Evolutionary conservation across 2,797 vertebrate species (phyloP).

Genomic region (Spatula clypeata): DNA sequence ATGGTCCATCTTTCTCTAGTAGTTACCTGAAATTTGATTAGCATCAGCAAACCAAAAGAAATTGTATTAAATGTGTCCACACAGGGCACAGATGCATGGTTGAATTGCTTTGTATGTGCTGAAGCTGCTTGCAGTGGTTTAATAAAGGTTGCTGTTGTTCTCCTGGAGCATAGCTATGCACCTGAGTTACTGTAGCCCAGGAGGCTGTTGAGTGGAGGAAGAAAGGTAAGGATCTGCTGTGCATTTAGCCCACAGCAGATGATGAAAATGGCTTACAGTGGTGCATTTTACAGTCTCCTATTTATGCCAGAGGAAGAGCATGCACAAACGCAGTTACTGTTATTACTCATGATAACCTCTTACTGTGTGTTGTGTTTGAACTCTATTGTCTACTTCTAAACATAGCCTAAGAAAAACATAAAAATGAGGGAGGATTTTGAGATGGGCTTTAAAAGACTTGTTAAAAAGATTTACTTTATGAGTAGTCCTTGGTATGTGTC

Average conservation of each 20-base stretch:
- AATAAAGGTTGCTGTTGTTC: background rate
- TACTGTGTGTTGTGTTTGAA: background rate
- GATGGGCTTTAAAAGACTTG: background rate
- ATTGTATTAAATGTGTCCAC: background rate
- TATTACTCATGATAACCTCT: background rate
- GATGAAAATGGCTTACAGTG: background rate
- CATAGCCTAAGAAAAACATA: background rate
- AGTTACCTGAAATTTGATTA: background rate
- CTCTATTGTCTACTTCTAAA: background rate
- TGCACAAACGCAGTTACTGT: background rate
- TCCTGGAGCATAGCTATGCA: background rate
- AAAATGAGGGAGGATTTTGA: background rate
- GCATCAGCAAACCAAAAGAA: background rate
- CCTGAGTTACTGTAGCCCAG: fast-evolving
- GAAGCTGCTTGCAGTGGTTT: background rate
- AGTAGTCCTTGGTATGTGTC: background rate
- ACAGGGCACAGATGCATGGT: fast-evolving
- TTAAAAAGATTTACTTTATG: background rate
- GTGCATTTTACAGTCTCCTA: background rate
- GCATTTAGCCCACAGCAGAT: fast-evolving
- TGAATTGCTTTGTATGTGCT: background rate
- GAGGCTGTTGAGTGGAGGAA: background rate
- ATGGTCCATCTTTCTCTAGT: background rate
- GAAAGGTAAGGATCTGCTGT: background rate
- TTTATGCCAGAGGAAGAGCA: background rate